Evolutionary conservation across 23 tunicate species (phyloP), one percentile per base, ranked within the genome.

Genomic region (Oikopleura vanhoeffeni): DNA sequence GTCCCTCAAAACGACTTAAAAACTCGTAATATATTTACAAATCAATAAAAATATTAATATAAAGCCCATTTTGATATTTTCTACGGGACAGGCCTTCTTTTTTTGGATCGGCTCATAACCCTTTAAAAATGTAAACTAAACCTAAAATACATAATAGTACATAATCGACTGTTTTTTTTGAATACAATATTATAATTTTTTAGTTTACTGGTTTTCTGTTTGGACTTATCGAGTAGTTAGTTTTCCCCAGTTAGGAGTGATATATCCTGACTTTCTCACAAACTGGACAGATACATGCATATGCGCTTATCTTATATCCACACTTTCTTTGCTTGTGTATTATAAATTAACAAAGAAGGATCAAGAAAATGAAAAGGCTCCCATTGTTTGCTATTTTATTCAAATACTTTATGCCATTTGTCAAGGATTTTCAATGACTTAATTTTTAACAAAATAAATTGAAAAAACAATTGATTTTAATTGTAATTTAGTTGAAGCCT

Each of bases 271-370:
- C 32, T 71, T 24, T 30, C 32, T 71, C 36, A 71, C 79, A 30
- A 71, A 71, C 32, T 71, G 79, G 79, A 71, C 79, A 2, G 79
- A 71, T 38, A 71, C 79, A 30, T 30, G 27, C 79, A 71, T 71
- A 18, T 71, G 79, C 38, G 27, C 32, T 30, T 71, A 71, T 30
- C 38, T 71, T 71, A 13, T 71, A 8, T 13, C 18, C 13, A 49
- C 64, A 24, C 13, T 24, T 71, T 4, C 35, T 32, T 33, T 71
- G 27, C 34, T 71, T 38, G 38, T 71, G 27, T 38, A 13, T 71
- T 30, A 71, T 71, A n/a, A n/a, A n/a, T 30, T 32, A 2, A 3
- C 32, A 2, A 71, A 71, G 2, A 3, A 71, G 27, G 35, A 33
- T 71, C 36, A 13, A 13, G 34, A 71, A 71, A 13, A 71, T 32